phyloP scores from a whole-genome alignment of 2,113 vertebrate species.

The Sander vitreus region DNA sequence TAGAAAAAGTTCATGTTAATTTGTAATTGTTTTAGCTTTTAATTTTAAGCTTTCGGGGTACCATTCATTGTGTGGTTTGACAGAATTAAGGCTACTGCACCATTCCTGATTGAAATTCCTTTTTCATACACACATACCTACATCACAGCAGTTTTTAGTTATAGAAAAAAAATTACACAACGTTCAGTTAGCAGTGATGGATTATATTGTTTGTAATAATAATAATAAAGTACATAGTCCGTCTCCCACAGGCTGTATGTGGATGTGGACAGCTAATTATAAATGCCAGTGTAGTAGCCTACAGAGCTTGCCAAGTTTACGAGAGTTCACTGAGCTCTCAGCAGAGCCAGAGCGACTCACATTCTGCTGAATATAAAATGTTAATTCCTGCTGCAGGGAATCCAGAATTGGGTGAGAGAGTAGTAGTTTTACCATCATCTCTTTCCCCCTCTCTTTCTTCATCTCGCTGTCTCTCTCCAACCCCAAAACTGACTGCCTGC shows the following conservation, averaged over 20 bases:
- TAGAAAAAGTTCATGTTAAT: not conserved
- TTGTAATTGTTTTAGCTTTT: no score
- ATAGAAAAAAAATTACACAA: not conserved
- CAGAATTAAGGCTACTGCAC: not conserved
- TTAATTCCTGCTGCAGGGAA: conserved; percentile 82
- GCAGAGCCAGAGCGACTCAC: conserved; percentile 72
- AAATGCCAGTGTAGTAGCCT: conserved; percentile 71
- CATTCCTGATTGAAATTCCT: conserved; percentile 1
- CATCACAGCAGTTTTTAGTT: not conserved
- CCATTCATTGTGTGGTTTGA: not conserved
- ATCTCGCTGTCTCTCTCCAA: conserved; percentile 38
- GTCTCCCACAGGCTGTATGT: conserved; percentile 59
- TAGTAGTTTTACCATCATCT: conserved; percentile 55
- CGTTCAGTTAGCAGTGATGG: not conserved
- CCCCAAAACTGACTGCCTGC: conserved; percentile 47
- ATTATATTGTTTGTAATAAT: conserved; percentile 31
- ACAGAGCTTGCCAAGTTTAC: conserved; percentile 80
- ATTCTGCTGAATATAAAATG: conserved; percentile 82
- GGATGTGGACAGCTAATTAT: conserved; percentile 74
- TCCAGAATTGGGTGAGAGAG: conserved; percentile 75
- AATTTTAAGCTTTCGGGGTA: not conserved
- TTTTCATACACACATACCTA: not conserved
- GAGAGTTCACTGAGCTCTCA: conserved; percentile 78
- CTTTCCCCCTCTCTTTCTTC: conserved; percentile 38
- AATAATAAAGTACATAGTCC: conserved; percentile 52